Percentiles rank a stretch among this genome's conserved stretches.
Conservation (phyloP, 1,140 invertebrate species). For the Apis florea region DNA sequence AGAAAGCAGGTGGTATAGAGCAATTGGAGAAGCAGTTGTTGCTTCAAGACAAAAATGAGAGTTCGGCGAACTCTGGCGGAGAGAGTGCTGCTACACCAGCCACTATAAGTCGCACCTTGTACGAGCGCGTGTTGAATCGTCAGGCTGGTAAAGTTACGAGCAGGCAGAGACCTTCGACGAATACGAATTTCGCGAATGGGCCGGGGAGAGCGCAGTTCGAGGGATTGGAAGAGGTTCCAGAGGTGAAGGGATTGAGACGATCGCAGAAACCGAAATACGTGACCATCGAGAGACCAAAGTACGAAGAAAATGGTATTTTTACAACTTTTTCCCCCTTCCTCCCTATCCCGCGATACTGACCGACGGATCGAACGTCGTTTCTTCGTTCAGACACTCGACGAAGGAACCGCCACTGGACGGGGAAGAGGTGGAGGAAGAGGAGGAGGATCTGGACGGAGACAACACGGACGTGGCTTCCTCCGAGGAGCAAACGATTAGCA, state of each 20-base stretch:
- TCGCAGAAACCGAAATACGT: conserved; percentile 85
- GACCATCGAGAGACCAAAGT: conserved; percentile 80
- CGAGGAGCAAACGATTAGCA: conserved; percentile 69
- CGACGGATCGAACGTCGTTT: neutral
- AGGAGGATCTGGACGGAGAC: conserved; percentile 74
- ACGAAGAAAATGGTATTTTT: conserved; percentile 11
- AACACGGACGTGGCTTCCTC: conserved; percentile 68
- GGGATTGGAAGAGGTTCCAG: conserved; percentile 82
- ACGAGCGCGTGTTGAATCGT: conserved; percentile 85
- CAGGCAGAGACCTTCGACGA: conserved; percentile 15
- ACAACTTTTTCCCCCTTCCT: too few relatives aligned
- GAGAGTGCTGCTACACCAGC: conserved; percentile 78
- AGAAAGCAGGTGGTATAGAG: conserved; percentile 91
- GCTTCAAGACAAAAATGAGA: conserved; percentile 80
- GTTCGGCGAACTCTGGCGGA: conserved; percentile 49
- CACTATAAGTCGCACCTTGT: conserved; percentile 86
- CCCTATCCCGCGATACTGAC: too few relatives aligned
- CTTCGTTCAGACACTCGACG: conserved; percentile 43
- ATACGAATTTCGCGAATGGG: conserved; percentile 71
- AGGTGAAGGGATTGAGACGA: conserved; percentile 80
- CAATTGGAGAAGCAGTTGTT: conserved; percentile 89
- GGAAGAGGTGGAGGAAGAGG: conserved; percentile 71
- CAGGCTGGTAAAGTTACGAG: conserved; percentile 64
- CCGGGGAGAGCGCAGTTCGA: conserved; percentile 86
- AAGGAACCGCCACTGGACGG: conserved; percentile 56